Conservation (phyloP, 1,140 invertebrate species). For the Eriosoma lanigerum region DNA sequence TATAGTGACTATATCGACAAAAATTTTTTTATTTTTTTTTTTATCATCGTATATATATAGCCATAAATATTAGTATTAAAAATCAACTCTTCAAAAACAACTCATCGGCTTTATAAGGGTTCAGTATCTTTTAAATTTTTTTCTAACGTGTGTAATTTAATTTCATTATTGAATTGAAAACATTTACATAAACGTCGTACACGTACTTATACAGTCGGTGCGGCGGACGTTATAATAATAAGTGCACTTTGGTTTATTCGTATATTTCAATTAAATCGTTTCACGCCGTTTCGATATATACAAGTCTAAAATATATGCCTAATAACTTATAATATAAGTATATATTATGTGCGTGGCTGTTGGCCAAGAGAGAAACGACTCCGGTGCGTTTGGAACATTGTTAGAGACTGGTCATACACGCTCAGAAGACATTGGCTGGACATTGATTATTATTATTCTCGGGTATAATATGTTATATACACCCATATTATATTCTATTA, state of each 20-base stretch:
- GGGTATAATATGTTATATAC: background rate
- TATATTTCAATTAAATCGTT: slow-evolving; percentile 35
- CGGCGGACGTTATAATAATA: background rate
- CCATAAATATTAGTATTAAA: slow-evolving; percentile 1
- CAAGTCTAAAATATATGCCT: slow-evolving; percentile 20
- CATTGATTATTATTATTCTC: slow-evolving; percentile 9
- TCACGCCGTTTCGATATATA: slow-evolving; percentile 3
- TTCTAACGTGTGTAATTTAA: slow-evolving; percentile 1
- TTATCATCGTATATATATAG: no score
- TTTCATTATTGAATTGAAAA: slow-evolving; percentile 22
- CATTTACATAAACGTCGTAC: background rate
- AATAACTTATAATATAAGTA: slow-evolving; percentile 44
- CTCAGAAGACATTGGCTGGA: slow-evolving; percentile 15
- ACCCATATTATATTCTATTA: background rate
- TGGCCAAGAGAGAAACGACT: slow-evolving; percentile 35
- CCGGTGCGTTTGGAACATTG: slow-evolving; percentile 1
- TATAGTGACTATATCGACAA: background rate
- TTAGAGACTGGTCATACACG: background rate
- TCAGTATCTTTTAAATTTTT: background rate
- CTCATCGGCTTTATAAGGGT: background rate
- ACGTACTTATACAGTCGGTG: no score
- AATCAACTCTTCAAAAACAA: slow-evolving; percentile 17
- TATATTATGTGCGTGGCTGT: background rate
- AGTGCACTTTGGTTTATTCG: slow-evolving; percentile 23
- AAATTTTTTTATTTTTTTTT: background rate